Evolutionary conservation across 2,113 vertebrate species (phyloP).

Genomic region (Brachyhypopomus occidentalis): DNA sequence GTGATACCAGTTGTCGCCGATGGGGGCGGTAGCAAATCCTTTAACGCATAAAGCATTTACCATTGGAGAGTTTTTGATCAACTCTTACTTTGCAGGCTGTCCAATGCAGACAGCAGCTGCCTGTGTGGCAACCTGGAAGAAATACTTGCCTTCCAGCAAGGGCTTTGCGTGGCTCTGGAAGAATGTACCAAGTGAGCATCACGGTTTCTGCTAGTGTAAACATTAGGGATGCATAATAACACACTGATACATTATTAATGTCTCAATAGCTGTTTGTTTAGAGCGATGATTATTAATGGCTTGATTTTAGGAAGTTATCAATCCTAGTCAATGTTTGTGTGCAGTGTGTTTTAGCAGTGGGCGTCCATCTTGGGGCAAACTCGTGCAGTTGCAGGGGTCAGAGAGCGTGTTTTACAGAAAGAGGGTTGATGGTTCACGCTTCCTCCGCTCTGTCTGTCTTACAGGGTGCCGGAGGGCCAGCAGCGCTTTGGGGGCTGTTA

Average conservation of each 20-base stretch:
- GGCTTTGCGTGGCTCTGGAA: conserved; percentile 87
- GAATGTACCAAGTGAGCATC: conserved; percentile 90
- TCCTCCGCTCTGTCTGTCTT: neutral
- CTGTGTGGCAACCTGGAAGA: conserved; percentile 94
- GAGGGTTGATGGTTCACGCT: no score
- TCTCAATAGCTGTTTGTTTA: neutral
- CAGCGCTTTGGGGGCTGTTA: conserved; percentile 91
- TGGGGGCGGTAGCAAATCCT: neutral
- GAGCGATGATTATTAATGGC: no score
- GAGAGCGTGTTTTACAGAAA: no score
- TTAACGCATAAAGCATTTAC: neutral
- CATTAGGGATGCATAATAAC: neutral
- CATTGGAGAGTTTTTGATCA: neutral
- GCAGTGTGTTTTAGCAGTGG: no score
- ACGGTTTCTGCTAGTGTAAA: neutral
- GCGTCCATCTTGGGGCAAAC: no score
- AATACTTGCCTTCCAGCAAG: conserved; percentile 91
- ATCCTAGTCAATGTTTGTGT: no score
- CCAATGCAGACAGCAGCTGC: conserved; percentile 76
- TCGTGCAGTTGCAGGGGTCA: no score
- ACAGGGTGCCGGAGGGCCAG: conserved; percentile 87
- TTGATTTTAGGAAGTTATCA: no score
- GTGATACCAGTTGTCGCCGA: neutral
- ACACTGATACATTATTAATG: neutral
- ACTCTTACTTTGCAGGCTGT: conserved; percentile 75